Conservation (phyloP, 2,888 invertebrate species). For the Alviniconcha strummeri region DNA sequence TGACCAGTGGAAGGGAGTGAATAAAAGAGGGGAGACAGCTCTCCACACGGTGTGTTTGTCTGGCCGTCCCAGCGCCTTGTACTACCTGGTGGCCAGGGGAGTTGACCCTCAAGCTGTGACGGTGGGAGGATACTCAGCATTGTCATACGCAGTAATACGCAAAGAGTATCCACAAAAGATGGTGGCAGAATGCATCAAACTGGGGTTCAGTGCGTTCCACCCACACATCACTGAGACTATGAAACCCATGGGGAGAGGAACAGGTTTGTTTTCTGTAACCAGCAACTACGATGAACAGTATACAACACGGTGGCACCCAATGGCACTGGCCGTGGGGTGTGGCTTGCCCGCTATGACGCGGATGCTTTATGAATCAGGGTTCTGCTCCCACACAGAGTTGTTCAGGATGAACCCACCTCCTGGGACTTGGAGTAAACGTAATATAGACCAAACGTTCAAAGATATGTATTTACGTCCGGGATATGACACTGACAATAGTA, state of each 20-base stretch:
- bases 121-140: neutral
- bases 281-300: neutral
- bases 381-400: neutral
- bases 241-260: neutral
- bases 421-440: too few relatives aligned
- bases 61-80: too few relatives aligned
- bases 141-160: constrained; percentile 3
- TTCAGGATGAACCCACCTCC: constrained; percentile 1
- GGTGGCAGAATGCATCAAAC: neutral
- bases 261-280: neutral
- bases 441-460: too few relatives aligned
- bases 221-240: neutral
- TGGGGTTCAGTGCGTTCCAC: neutral
- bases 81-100: neutral
- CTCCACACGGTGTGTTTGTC: neutral
- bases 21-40: neutral
- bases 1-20: neutral
- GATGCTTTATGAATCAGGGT: neutral
- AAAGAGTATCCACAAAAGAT: neutral
- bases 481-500: too few relatives aligned
- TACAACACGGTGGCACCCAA: neutral
- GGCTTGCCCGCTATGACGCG: neutral
- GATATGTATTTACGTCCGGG: too few relatives aligned
- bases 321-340: neutral
- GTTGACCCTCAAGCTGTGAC: constrained; percentile 10